Evolutionary conservation across 2,888 invertebrate species (phyloP).

Genomic region (Tipula unca): DNA sequence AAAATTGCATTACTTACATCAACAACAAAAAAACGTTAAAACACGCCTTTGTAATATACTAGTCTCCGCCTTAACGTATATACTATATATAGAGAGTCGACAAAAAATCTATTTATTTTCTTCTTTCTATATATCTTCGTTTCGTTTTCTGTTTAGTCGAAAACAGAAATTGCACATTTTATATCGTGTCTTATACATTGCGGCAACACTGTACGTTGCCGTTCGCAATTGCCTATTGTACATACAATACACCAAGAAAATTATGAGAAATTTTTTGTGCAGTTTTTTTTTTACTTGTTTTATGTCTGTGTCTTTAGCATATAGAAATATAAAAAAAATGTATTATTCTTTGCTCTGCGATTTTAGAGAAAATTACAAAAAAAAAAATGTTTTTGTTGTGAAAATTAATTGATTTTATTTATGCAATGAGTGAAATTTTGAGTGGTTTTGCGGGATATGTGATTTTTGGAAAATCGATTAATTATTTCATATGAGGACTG

Average conservation of each 20-base stretch:
- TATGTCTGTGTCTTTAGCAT: not conserved
- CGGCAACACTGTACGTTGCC: not conserved
- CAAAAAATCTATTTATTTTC: not conserved
- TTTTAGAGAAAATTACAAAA: too few species aligned
- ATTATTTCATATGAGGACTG: too few species aligned
- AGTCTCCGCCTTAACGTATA: not conserved
- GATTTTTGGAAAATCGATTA: too few species aligned
- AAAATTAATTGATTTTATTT: not conserved
- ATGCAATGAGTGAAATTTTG: not conserved
- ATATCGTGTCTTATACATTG: not conserved
- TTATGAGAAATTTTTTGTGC: not conserved
- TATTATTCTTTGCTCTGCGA: too few species aligned
- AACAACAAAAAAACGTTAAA: not conserved
- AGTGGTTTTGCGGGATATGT: not conserved
- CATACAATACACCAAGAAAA: not conserved
- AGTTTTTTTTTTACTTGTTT: too few species aligned
- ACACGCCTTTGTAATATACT: not conserved
- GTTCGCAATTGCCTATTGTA: too few species aligned
- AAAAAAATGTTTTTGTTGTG: not conserved
- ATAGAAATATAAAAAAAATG: too few species aligned
- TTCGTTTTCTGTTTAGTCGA: not conserved
- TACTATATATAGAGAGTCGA: not conserved
- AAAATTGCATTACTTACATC: not conserved
- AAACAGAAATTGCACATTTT: not conserved
- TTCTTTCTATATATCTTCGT: not conserved